A percentile compares a stretch with the other conserved stretches of the same genome.
Conservation (phyloP, 2,888 invertebrate genomes). For the Resseliella maxima region DNA sequence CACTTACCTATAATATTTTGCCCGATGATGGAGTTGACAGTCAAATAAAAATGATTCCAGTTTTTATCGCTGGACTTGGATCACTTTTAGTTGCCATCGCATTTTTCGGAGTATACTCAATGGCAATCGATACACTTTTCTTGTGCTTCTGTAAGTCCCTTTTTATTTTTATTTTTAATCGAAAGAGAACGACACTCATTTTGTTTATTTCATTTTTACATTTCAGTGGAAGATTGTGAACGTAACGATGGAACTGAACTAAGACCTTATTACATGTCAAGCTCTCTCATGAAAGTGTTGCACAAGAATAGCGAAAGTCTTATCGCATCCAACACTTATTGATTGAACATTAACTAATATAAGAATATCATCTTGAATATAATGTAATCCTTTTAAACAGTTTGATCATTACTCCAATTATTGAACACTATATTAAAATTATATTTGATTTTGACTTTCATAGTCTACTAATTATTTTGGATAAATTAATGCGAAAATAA, state of each 20-base stretch:
- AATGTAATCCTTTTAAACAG: no score
- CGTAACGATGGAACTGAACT: slow-evolving; percentile 1
- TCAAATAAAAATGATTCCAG: no score
- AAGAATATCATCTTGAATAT: no score
- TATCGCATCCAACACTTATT: not conserved
- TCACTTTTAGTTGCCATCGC: not conserved
- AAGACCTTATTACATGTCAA: not conserved
- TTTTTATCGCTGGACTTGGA: no score
- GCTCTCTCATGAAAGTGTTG: not conserved
- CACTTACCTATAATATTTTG: no score
- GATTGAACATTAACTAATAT: no score
- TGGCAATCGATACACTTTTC: not conserved
- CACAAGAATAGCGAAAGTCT: not conserved
- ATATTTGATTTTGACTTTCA: no score
- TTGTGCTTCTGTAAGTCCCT: not conserved
- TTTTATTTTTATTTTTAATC: not conserved
- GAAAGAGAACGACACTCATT: not conserved
- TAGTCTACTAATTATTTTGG: no score
- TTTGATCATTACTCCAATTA: no score
- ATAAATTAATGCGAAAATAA: no score
- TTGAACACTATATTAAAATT: no score
- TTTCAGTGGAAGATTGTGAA: slow-evolving; percentile 9
- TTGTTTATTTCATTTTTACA: not conserved
- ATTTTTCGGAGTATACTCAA: not conserved
- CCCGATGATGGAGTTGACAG: no score